Conservation (phyloP, 2,797 vertebrate genomes). For the Pachyuromys duprasi region DNA sequence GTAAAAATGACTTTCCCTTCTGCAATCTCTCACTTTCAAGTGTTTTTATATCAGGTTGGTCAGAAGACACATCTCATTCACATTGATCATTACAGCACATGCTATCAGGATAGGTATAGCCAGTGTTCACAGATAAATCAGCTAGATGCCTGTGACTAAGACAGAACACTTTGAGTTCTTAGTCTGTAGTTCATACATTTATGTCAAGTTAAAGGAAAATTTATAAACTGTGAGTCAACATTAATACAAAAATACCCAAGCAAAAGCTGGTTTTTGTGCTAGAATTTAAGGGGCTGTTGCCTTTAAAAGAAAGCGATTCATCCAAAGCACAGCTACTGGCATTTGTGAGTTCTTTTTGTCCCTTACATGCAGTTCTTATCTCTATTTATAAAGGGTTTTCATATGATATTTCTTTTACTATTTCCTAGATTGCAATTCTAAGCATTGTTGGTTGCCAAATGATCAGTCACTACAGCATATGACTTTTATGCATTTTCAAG, state of each 20-base stretch:
- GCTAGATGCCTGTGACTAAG: constrained; percentile 68
- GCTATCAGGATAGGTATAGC: constrained; percentile 67
- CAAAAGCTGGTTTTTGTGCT: constrained; percentile 13
- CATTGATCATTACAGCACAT: constrained; percentile 79
- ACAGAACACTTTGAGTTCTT: constrained; percentile 39
- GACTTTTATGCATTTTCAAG: neutral
- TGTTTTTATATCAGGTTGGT: constrained; percentile 72
- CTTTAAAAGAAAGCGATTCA: constrained; percentile 51
- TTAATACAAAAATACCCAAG: constrained; percentile 37
- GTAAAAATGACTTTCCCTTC: constrained; percentile 77
- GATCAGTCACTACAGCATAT: neutral
- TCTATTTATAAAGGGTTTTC: neutral
- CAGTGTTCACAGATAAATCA: constrained; percentile 78
- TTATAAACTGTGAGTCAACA: constrained; percentile 41
- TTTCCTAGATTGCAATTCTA: neutral
- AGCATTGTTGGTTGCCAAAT: neutral
- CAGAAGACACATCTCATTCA: constrained; percentile 80
- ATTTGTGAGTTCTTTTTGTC: neutral
- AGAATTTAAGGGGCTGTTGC: neutral
- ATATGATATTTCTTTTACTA: neutral
- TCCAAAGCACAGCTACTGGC: neutral
- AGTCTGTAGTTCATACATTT: constrained; percentile 56
- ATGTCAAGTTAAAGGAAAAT: constrained; percentile 66
- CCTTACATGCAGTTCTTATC: neutral
- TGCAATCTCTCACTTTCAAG: constrained; percentile 75